phyloP scores from a whole-genome alignment of 1,140 invertebrate genomes.

The Drosophila miranda region DNA sequence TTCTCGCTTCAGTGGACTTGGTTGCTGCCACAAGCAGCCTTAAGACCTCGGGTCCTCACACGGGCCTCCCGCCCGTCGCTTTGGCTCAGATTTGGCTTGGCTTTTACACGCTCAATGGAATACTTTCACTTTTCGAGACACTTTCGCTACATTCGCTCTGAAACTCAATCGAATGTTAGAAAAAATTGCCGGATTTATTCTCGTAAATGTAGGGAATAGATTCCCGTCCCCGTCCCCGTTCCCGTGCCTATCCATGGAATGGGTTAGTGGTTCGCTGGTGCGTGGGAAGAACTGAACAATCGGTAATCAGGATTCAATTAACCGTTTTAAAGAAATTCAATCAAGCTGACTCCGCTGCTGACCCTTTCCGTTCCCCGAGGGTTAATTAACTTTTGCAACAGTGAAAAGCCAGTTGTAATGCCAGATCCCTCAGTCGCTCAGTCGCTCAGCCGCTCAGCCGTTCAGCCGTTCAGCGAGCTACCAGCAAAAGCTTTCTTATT shows the following conservation, averaged over 20 bases:
- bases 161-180: conserved; percentile 62
- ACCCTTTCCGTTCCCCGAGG: conserved; percentile 33
- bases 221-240: conserved; percentile 11
- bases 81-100: conserved; percentile 44
- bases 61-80: not conserved
- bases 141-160: conserved; percentile 38
- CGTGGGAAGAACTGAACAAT: conserved; percentile 10
- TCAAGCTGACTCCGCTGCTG: conserved; percentile 29
- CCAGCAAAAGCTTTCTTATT: too few species aligned
- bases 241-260: not conserved
- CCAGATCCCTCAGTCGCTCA: not conserved
- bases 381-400: conserved; percentile 56
- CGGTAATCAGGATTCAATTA: conserved; percentile 43
- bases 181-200: conserved; percentile 42
- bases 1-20: conserved; percentile 70
- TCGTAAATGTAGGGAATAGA: not conserved
- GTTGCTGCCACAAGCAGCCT: conserved; percentile 49
- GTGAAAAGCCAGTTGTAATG: conserved; percentile 16
- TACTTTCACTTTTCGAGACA: conserved; percentile 50
- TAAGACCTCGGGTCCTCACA: conserved; percentile 10
- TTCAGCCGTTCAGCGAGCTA: too few species aligned
- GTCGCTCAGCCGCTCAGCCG: too few species aligned
- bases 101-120: conserved; percentile 77
- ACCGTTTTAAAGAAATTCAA: conserved; percentile 37
- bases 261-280: conserved; percentile 36